Conservation (phyloP, 2,888 invertebrate species). For the Orchesellides sinensis region DNA sequence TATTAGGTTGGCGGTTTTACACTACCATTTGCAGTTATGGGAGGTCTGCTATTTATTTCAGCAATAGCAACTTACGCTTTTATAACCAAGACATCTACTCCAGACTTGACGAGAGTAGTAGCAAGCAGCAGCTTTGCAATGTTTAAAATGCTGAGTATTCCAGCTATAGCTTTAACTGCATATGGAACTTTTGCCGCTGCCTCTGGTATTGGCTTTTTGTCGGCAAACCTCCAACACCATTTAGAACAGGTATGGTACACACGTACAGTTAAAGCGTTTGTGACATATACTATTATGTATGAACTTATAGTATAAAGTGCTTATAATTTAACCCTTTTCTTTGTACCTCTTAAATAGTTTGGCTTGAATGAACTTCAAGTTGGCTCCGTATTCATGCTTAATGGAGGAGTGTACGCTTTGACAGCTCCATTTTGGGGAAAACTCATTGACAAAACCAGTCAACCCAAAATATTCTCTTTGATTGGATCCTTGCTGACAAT, state of each 20-base stretch:
- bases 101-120: slow-evolving; percentile 12
- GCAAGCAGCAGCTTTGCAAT: slow-evolving; percentile 77
- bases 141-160: slow-evolving; percentile 83
- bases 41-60: slow-evolving; percentile 76
- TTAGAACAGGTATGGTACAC: slow-evolving; percentile 81
- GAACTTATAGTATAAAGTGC: too few relatives aligned
- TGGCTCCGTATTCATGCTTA: slow-evolving; percentile 90
- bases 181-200: slow-evolving; percentile 87
- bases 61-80: slow-evolving; percentile 76
- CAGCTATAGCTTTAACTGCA: slow-evolving; percentile 85
- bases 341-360: slow-evolving; percentile 80
- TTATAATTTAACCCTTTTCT: too few relatives aligned
- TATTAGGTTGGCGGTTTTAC: slow-evolving; percentile 76
- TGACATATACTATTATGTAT: too few relatives aligned
- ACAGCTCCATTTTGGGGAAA: slow-evolving; percentile 89
- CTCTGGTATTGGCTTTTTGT: slow-evolving; percentile 90
- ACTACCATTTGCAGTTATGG: slow-evolving; percentile 77
- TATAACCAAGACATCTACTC: slow-evolving; percentile 78
- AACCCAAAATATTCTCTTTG: slow-evolving; percentile 84
- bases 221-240: slow-evolving; percentile 93
- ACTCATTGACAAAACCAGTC: slow-evolving; percentile 84
- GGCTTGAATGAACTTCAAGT: slow-evolving; percentile 83
- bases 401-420: slow-evolving; percentile 88
- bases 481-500: slow-evolving; percentile 84
- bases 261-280: too few relatives aligned